Evolutionary conservation across 2,797 vertebrate genomes (phyloP), one percentile per base, ranked within the genome.

Genomic region (Pelochelys cantorii): DNA sequence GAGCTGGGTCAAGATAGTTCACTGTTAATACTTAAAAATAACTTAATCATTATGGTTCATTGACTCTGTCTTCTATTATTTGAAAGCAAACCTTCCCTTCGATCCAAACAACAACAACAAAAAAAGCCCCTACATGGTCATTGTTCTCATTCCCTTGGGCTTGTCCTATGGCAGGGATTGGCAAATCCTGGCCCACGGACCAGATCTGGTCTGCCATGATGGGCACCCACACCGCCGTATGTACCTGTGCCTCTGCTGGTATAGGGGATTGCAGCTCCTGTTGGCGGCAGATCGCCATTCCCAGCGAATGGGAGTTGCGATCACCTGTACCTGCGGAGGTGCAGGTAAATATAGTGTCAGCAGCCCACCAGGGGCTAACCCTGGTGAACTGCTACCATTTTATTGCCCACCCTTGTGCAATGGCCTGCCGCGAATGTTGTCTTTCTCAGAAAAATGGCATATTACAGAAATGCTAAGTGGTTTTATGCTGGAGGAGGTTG

Each of bases 61-160:
- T 37, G n/a, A 59, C 20, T 90, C n/a, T 90, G 11, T 81, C 92
- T 79, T 85, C 31, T 1, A 57, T 31, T 92, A 25, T 96, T 95
- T 87, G 80, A 48, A 88, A 86, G 80, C 22, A 31, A 62, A 62
- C 7, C n/a, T 17, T 22, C 20, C 34, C 34, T 34, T 48, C 8
- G 42, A 48, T 20, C 20, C 68, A 23, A 71, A 71, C 15, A 20
- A 71, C 18, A 20, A 71, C 18, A 68, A 34, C 65, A 34, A 12
- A 71, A 71, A 62, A 29, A 62, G 31, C 60, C 60, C 29, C 7
- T 14, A 62, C 14, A 15, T 62, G 29, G 29, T 62, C 15, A 62
- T 62, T 62, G 60, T 62, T 27, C 13, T 62, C 14, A 13, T 62
- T 62, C 14, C 29, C 60, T 29, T 85, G 71, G 57, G 85, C 57